A percentile compares a stretch with the other conserved stretches of the same genome.
Conservation (phyloP, 1,140 invertebrate species). For the Drosophila micromelanica region DNA sequence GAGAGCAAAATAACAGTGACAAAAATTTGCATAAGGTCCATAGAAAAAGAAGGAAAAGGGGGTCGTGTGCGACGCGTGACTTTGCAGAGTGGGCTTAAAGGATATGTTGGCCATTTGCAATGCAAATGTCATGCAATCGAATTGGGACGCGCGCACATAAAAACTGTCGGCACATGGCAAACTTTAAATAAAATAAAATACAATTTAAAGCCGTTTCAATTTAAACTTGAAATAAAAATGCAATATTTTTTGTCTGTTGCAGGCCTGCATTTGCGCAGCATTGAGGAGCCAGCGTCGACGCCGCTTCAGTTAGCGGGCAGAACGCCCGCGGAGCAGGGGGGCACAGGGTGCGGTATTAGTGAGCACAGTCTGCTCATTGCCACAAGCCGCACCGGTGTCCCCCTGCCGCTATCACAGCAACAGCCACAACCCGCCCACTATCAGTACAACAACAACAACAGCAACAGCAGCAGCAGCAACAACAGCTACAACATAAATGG, state of each 20-base stretch:
- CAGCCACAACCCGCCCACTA: conserved; percentile 70
- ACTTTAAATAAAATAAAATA: background rate
- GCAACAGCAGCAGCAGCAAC: conserved; percentile 51
- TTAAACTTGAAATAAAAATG: conserved; percentile 14
- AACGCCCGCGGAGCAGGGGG: conserved; percentile 89
- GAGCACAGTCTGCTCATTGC: conserved; percentile 84
- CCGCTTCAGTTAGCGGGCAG: conserved; percentile 79
- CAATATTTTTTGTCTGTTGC: conserved; percentile 65
- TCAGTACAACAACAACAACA: conserved; percentile 53
- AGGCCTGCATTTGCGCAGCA: conserved; percentile 92
- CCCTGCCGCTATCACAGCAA: conserved; percentile 83
- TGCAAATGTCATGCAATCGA: conserved; percentile 65
- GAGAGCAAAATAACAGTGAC: conserved; percentile 9
- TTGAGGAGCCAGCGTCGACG: conserved; percentile 88
- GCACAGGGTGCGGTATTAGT: conserved; percentile 85
- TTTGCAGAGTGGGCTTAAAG: conserved; percentile 56
- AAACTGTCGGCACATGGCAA: conserved; percentile 45
- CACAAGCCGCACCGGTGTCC: conserved; percentile 85
- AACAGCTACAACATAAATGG: conserved; percentile 24
- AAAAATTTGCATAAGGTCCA: conserved; percentile 41
- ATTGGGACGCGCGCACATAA: conserved; percentile 50
- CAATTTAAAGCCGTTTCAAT: background rate
- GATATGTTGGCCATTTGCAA: conserved; percentile 71
- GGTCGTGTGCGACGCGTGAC: conserved; percentile 64
- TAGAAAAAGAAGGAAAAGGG: background rate